Evolutionary conservation across 2,888 invertebrate genomes (phyloP).

Genomic region (Troglohyphantes excavatus): DNA sequence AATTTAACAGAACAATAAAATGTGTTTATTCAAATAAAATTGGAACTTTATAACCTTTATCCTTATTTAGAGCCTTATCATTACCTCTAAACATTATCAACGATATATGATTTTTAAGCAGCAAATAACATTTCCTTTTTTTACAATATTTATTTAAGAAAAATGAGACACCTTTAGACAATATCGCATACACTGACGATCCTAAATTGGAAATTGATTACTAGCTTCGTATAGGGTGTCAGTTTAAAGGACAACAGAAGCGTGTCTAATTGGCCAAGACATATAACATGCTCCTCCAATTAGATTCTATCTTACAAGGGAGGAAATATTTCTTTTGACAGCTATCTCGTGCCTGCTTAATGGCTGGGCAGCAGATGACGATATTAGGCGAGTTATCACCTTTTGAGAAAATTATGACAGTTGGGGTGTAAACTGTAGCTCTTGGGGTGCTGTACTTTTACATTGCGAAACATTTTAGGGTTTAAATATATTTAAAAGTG

Average conservation of each 20-base stretch:
- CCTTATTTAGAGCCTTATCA: too few relatives aligned
- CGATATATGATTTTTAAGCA: too few relatives aligned
- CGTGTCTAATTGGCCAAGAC: constrained; percentile 64
- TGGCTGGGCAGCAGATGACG: background rate
- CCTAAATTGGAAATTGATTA: constrained; percentile 61
- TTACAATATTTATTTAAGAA: too few relatives aligned
- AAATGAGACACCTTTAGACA: too few relatives aligned
- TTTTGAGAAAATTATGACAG: too few relatives aligned
- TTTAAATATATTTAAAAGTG: too few relatives aligned
- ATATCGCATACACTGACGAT: constrained; percentile 12
- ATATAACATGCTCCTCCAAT: constrained; percentile 53
- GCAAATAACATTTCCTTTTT: too few relatives aligned
- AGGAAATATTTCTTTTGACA: constrained; percentile 31
- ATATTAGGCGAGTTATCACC: constrained; percentile 31
- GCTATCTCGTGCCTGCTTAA: constrained; percentile 42
- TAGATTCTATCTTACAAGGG: constrained; percentile 40
- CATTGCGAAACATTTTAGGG: background rate
- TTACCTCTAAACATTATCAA: too few relatives aligned
- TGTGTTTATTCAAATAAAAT: too few relatives aligned
- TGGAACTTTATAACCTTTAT: too few relatives aligned
- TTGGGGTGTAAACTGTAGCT: background rate
- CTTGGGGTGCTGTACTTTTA: background rate
- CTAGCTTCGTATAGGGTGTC: constrained; percentile 61
- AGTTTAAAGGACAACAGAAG: constrained; percentile 31
- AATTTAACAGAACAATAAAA: too few relatives aligned